A percentile compares a stretch with the other conserved stretches of the same genome.
These are phyloP conservation scores for Ammospiza maritima DNA, from an alignment of 2,797 vertebrate genomes.

Conservation along the genomic window DNA sequence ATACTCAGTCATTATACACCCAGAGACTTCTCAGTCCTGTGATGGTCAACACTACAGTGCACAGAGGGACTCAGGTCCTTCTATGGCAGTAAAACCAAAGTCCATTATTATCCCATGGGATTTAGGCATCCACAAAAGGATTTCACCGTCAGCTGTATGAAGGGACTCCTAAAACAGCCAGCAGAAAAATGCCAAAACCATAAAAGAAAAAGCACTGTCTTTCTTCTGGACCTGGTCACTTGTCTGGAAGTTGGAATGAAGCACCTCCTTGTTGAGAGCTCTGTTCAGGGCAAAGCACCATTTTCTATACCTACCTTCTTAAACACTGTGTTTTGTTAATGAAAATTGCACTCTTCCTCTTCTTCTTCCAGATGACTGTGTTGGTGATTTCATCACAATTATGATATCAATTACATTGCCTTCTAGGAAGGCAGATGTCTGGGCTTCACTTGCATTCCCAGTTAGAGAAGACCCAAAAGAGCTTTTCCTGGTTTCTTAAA, in stretches of 20 bases:
- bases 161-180: not conserved
- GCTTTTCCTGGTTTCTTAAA: not conserved
- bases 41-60: not conserved
- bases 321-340: rapidly evolving
- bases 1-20: too few species aligned
- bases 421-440: not conserved
- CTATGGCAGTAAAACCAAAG: not conserved
- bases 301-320: not conserved
- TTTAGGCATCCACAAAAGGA: not conserved
- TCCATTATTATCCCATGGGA: not conserved
- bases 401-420: not conserved
- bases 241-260: not conserved
- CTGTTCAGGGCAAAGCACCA: not conserved
- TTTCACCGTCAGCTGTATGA: not conserved
- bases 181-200: not conserved
- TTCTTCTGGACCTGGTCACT: not conserved
- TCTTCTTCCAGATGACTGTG: not conserved
- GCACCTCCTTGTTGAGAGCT: not conserved
- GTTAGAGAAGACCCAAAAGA: not conserved
- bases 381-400: not conserved
- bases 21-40: not conserved
- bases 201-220: not conserved
- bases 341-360: not conserved
- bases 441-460: not conserved
- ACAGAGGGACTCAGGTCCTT: not conserved